Base-by-base conservation (phyloP, 2,888 invertebrate species). In the Dione juno region DNA sequence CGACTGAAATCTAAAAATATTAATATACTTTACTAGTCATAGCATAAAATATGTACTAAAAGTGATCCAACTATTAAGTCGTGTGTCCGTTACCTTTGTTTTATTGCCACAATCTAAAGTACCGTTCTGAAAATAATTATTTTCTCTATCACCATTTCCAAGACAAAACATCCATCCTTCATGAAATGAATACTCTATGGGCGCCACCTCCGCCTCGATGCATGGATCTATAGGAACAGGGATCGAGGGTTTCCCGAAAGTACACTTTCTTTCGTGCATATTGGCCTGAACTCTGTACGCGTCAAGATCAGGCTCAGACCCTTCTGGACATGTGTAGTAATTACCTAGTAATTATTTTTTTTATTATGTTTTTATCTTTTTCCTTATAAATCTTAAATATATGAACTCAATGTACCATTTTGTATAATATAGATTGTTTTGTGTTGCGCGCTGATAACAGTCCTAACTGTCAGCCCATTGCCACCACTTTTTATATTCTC, bases 81-180 rank as follows among this genome's bases (percentile, higher is more conserved):
- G 35, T 13, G 14, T 63, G 16, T 10, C 14, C 13, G 6, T 37
- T 78, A 89, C 93, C 84, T 90, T 92, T 1, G 88, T 85, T 81
- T 90, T 93, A 75, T 89, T 87, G 3, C 93, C 93, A 75, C 93
- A 93, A 75, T 93, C 93, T 67, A 93, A 80, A 41, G 92, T 91
- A 1, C 93, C 93, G 71, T 93, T 93, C 73, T 84, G 85, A 68
- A 90, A 92, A 73, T 92, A 92, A 76, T 90, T 92, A 66, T 88
- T 89, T 73, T 92, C 93, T 67, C 93, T 83, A 52, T 93, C 93
- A 3, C 92, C 93, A 73, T 86, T 89, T 1, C 93, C 93, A 14
- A 93, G 84, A 71, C 93, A 93, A 75, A 93, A 92, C 90, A 89
- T 89, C 93, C 93, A 93, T 8, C 93, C 93, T 78, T 92, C 92